Evolutionary conservation across 2,888 invertebrate species (phyloP).

Genomic region (Apamea anceps): DNA sequence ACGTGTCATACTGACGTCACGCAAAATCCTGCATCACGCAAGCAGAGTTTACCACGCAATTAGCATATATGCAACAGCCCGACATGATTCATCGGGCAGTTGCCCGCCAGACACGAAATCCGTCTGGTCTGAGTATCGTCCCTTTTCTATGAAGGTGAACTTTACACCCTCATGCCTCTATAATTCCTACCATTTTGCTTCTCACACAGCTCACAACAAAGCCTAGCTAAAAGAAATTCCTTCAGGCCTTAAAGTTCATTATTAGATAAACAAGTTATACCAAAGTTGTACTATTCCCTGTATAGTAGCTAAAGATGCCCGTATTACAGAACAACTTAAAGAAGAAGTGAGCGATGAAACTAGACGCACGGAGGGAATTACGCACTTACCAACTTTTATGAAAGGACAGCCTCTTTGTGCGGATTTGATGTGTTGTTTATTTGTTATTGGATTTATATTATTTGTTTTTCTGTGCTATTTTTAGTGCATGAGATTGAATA

Average conservation of each 20-base stretch:
- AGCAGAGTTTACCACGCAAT: no score
- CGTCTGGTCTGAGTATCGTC: no score
- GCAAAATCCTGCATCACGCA: no score
- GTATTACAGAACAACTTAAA: conserved; percentile 48
- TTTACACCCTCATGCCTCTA: no score
- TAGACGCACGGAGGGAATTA: conserved; percentile 49
- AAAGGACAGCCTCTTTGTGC: conserved; percentile 33
- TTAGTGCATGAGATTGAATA: neutral
- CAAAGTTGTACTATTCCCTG: conserved; percentile 11
- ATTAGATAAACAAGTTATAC: conserved; percentile 18
- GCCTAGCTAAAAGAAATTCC: neutral
- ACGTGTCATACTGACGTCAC: no score
- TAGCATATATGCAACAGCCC: no score
- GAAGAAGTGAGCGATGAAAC: conserved; percentile 46
- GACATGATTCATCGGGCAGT: no score
- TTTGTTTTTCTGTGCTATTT: neutral
- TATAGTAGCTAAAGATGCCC: conserved; percentile 19
- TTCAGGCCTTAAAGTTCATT: conserved; percentile 5
- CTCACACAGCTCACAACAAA: neutral
- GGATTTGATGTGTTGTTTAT: conserved; percentile 31
- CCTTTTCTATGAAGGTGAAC: no score
- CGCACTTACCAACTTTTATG: conserved; percentile 49
- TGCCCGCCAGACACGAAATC: no score
- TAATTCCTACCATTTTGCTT: neutral
- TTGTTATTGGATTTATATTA: conserved; percentile 30